Evolutionary conservation across 2,888 invertebrate species (phyloP).

Genomic region (Glyphotaelius pellucidus): DNA sequence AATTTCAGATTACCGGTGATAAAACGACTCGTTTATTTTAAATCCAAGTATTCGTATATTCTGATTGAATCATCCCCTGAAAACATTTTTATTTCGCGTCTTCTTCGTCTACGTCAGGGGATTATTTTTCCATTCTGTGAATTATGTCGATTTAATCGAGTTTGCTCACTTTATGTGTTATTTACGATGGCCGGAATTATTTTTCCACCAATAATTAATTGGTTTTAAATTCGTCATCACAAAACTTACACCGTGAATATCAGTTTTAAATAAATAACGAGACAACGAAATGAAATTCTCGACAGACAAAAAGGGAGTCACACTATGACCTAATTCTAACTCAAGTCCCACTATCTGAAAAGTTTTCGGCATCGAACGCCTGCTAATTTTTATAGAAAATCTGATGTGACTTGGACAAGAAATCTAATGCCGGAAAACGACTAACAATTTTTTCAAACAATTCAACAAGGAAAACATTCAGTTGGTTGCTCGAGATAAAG

Average conservation of each 20-base stretch:
- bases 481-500: no score
- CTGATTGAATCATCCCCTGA: constrained; percentile 37
- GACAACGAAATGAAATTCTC: neutral
- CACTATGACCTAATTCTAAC: neutral
- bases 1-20: constrained; percentile 46
- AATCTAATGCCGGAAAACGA: no score
- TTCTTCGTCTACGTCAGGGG: neutral
- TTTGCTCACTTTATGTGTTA: constrained; percentile 2
- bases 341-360: no score
- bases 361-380: no score
- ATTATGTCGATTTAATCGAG: constrained; percentile 17
- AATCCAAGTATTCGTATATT: constrained; percentile 27
- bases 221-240: neutral
- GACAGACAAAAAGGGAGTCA: neutral
- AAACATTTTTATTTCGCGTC: constrained; percentile 46
- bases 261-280: neutral
- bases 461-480: no score
- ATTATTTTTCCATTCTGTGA: constrained; percentile 16
- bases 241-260: neutral
- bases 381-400: no score
- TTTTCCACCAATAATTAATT: neutral
- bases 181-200: neutral
- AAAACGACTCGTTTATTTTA: constrained; percentile 48
- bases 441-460: no score
- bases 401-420: no score